Conservation (phyloP, 1,140 invertebrate species). For the Drosophila lini region DNA sequence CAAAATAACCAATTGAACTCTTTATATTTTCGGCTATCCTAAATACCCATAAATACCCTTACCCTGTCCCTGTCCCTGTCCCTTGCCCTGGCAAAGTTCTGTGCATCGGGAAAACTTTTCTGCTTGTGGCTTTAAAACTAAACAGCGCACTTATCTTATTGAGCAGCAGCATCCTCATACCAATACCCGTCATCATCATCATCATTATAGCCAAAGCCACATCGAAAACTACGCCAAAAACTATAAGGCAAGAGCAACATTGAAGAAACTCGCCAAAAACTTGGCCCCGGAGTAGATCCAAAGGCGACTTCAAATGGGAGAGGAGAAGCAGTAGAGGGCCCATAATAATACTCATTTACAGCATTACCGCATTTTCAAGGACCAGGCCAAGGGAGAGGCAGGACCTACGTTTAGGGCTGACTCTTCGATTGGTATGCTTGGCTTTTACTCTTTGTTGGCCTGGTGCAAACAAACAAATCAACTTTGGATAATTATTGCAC, state of each 20-base stretch:
- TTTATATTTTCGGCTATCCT: slow-evolving; percentile 39
- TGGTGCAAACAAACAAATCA: slow-evolving; percentile 83
- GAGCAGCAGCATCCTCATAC: slow-evolving; percentile 55
- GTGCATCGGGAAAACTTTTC: slow-evolving; percentile 60
- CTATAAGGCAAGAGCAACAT: slow-evolving; percentile 61
- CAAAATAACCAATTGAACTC: slow-evolving; percentile 41
- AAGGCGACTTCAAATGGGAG: slow-evolving; percentile 50
- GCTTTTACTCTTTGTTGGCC: slow-evolving; percentile 75
- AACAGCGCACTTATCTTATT: slow-evolving; percentile 80
- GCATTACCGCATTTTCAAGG: slow-evolving; percentile 54
- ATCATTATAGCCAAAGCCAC: slow-evolving; percentile 34
- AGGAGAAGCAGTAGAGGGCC: slow-evolving; percentile 16
- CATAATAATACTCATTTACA: slow-evolving; percentile 77
- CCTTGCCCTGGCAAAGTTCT: slow-evolving; percentile 26
- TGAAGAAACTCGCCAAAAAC: slow-evolving; percentile 63
- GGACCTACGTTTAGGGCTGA: slow-evolving; percentile 33
- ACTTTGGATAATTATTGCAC: slow-evolving; percentile 84
- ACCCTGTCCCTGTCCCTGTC: neutral
- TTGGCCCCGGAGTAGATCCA: slow-evolving; percentile 21
- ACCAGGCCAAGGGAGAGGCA: slow-evolving; percentile 4
- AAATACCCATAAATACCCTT: slow-evolving; percentile 53
- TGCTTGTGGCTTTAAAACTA: slow-evolving; percentile 78
- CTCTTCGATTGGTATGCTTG: slow-evolving; percentile 71
- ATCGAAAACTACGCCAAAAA: slow-evolving; percentile 70
- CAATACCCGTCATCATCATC: slow-evolving; percentile 38